Evolutionary conservation across 2,888 invertebrate species (phyloP).

Genomic region (Philereme vetulata): DNA sequence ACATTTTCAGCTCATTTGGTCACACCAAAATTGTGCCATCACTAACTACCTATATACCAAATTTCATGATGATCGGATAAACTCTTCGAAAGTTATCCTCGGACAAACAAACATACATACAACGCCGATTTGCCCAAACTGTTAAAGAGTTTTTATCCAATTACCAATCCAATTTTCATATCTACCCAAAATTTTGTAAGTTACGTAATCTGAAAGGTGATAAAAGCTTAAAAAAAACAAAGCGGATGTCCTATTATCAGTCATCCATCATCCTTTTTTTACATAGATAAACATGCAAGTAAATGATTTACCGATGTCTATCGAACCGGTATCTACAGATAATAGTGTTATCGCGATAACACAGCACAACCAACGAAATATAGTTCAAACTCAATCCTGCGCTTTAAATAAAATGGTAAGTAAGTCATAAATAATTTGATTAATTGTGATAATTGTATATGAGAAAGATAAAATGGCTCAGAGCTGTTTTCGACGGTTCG

Average conservation of each 20-base stretch:
- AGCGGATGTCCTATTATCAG: conserved; percentile 19
- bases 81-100: too few relatives aligned
- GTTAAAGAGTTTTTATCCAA: too few relatives aligned
- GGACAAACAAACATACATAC: too few relatives aligned
- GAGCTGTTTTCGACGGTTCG: conserved; percentile 19
- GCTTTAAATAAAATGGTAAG: conserved; percentile 72
- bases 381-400: conserved; percentile 55
- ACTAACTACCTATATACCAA: too few relatives aligned
- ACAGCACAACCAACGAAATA: conserved; percentile 43
- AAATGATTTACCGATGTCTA: conserved; percentile 30
- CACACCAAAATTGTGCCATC: too few relatives aligned
- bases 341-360: conserved; percentile 35
- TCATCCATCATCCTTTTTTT: conserved; percentile 31
- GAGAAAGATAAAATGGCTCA: conserved; percentile 27
- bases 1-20: too few relatives aligned
- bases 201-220: too few relatives aligned
- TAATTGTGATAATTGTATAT: conserved; percentile 34
- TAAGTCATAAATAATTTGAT: conserved; percentile 59
- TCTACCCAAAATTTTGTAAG: too few relatives aligned
- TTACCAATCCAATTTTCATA: too few relatives aligned
- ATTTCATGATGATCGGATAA: too few relatives aligned
- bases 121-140: too few relatives aligned
- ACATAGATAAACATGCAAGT: conserved; percentile 10
- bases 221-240: conserved; percentile 7
- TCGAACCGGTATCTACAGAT: conserved; percentile 33